phyloP scores from a whole-genome alignment of 2,888 invertebrate species.

The Scaeva pyrastri region DNA sequence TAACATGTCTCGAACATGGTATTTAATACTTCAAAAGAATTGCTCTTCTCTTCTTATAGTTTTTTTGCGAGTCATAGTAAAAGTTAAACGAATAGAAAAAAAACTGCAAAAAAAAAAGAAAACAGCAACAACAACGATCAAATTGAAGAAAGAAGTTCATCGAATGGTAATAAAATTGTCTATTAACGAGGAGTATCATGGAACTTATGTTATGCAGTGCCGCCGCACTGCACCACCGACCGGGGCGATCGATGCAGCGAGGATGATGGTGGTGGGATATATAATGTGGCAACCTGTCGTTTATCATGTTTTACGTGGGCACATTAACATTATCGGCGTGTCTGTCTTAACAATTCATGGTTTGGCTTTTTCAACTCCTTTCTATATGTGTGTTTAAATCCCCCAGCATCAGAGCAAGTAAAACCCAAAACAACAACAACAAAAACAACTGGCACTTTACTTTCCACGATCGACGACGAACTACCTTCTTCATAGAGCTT shows the following conservation, averaged over 20 bases:
- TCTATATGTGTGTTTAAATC: constrained; percentile 29
- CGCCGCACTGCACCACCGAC: background rate
- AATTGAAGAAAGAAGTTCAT: constrained; percentile 56
- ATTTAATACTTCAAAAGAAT: constrained; percentile 65
- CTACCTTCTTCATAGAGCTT: constrained; percentile 17
- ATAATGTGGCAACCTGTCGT: constrained; percentile 76
- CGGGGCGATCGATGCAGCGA: background rate
- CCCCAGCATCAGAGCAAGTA: too few relatives aligned
- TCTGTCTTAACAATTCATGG: constrained; percentile 59
- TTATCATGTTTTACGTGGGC: constrained; percentile 78
- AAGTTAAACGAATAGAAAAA: constrained; percentile 21
- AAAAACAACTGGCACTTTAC: constrained; percentile 3
- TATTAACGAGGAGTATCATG: constrained; percentile 57
- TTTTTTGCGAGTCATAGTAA: background rate
- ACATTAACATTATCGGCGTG: constrained; percentile 75
- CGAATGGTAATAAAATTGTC: constrained; percentile 71
- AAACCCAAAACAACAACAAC: background rate
- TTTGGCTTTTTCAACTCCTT: constrained; percentile 57
- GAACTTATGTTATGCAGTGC: constrained; percentile 18
- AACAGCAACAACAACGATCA: constrained; percentile 23
- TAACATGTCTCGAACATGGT: constrained; percentile 67
- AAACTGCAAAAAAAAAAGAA: too few relatives aligned
- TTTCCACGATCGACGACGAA: background rate
- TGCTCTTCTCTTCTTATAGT: constrained; percentile 22
- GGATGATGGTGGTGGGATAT: constrained; percentile 58